Evolutionary conservation across 1,140 invertebrate genomes (phyloP), one percentile per base, ranked within the genome.

Genomic region (Magallana gigas): DNA sequence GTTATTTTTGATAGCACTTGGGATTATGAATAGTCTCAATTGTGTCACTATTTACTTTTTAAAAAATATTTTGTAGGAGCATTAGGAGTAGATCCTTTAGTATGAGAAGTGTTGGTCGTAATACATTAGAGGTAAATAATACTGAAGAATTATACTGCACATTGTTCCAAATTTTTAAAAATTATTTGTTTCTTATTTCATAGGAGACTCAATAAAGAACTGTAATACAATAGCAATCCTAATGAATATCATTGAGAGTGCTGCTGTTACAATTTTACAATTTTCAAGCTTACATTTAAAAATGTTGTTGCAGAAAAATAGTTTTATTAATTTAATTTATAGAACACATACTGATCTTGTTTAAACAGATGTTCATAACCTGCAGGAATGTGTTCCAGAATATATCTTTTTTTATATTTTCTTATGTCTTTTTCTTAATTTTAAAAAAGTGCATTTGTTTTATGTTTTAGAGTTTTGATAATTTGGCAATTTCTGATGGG

Each of bases 51-150:
- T 64, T 64, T 64, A 14, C 60, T 64, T n/a, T 23, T 85, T n/a
- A n/a, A n/a, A n/a, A n/a, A n/a, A n/a, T n/a, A n/a, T n/a, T 83
- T 92, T 93, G 36, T 92, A 95, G 96, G 68, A 96, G 96, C 93
- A 92, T 95, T 36, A 95, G 96, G 87, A 95, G 96, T 89, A 95
- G 96, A 89, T 95, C 95, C 88, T 92, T 96, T 94, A 94, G 96
- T 91, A 94, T 95, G 83, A 94, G 96, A 90, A 96, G 96, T 87
- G 96, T 95, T 81, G 96, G 96, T 88, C 96, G 96, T 90, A 96
- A 96, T 92, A 95, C 93, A 56, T 87, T 93, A 86, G 94, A 94
- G 90, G 94, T 95, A 85, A 16, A 56, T 1, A 71, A 85, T 85
- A 11, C 8, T 60, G 62, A 64, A n/a, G n/a, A 9, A 85, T 29